Evolutionary conservation across 2,797 vertebrate species (phyloP), one percentile per base, ranked within the genome.

Genomic region (Megaceryle alcyon): DNA sequence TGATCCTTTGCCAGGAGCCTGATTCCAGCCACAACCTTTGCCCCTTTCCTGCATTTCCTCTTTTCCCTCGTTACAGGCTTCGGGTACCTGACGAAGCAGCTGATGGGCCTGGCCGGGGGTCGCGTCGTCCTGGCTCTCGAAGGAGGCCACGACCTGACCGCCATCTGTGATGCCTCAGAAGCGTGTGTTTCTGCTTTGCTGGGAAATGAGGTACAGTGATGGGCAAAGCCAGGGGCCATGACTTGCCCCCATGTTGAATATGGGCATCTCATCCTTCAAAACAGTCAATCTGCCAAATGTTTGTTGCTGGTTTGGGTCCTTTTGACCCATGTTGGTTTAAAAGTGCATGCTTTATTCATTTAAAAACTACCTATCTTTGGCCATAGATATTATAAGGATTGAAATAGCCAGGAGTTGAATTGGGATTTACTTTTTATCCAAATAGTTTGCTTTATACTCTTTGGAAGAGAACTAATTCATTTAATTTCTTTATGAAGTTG

Each of bases 121-220:
- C 98, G 99, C 12, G 49, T 99, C 3, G 98, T 99, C 72, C 98
- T 99, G 43, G 99, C 99, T 76, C 98, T 99, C 6, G 99, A 99
- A 97, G 99, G 99, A 56, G 99, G 99, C 97, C 99, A 99, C 3
- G 99, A 99, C 98, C 98, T 99, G 95, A 99, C 99, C 0, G 99
- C 99, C 97, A 99, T 99, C 96, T 99, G 99, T 1, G 99, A 99
- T 59, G 99, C 99, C 91, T 99, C 99, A 0, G 99, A 99, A 98
- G 98, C 99, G 16, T 99, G 99, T 75, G 99, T 99, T 92, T 99
- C 99, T 89, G 99, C 99, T 97, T 97, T 99, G 96, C 98, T 99
- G 88, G 99, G 99, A 94, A 99, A 99, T 7, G 99, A 99, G 99
- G 99, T 99, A 98, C 97, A 91, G 92, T 80, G 56, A 82, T 33